These are phyloP conservation scores for Panagrolaimus sp. DNA, from an alignment of 1,140 invertebrate species.

Conservation along the genomic window DNA sequence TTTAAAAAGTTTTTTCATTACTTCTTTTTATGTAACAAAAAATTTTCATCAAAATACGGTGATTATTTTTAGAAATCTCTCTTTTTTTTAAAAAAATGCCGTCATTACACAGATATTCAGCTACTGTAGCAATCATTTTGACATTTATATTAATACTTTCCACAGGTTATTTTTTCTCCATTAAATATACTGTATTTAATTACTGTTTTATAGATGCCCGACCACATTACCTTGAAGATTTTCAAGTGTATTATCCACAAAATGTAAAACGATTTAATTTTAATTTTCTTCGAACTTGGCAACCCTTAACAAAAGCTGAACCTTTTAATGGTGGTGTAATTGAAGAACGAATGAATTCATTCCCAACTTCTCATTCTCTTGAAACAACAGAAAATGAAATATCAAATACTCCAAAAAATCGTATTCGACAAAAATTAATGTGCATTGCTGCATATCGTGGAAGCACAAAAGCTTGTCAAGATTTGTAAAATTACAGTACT, in stretches of 20 bases:
- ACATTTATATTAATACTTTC: too few relatives aligned
- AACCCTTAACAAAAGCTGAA: not conserved
- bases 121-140: too few relatives aligned
- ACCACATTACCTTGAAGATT: not conserved
- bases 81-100: too few relatives aligned
- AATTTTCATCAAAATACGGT: too few relatives aligned
- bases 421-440: conserved; percentile 11
- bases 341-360: not conserved
- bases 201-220: too few relatives aligned
- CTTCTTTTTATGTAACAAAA: too few relatives aligned
- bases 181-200: too few relatives aligned
- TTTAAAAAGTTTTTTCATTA: too few relatives aligned
- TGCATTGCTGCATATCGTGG: not conserved
- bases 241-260: not conserved
- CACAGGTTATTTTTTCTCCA: too few relatives aligned
- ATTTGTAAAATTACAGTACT: too few relatives aligned
- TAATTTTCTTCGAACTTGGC: conserved; percentile 13
- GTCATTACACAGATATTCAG: too few relatives aligned
- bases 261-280: conserved; percentile 11
- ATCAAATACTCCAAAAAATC: not conserved
- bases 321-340: not conserved
- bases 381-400: not conserved
- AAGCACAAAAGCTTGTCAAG: not conserved
- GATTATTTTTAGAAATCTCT: too few relatives aligned
- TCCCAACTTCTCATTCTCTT: not conserved